Conservation (phyloP, 2,888 invertebrate genomes). For the Caenorhabditis sp. region DNA sequence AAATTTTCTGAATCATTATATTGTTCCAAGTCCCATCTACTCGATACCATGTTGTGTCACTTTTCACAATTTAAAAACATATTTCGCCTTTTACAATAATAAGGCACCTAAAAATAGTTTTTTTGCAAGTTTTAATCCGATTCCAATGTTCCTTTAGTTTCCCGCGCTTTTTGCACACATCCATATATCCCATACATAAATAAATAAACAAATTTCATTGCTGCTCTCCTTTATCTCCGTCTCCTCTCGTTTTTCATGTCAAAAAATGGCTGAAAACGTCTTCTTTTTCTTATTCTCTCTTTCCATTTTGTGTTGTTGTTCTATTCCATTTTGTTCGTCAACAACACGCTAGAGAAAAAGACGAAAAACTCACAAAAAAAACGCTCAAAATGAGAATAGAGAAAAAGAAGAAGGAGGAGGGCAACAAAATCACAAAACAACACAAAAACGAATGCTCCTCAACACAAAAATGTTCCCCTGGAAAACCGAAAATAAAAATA, state of each 20-base stretch:
- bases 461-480: neutral
- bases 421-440: constrained; percentile 1
- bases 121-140: too few species aligned
- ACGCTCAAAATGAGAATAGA: constrained; percentile 1
- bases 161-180: neutral
- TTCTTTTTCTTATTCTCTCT: neutral
- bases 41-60: too few species aligned
- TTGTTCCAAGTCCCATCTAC: too few species aligned
- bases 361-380: constrained; percentile 3
- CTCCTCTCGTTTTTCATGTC: neutral
- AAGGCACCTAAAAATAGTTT: too few species aligned
- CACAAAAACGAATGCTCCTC: neutral
- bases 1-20: too few species aligned
- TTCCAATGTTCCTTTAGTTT: neutral
- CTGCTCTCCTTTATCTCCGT: neutral
- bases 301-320: neutral
- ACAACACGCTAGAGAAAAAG: neutral
- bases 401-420: neutral
- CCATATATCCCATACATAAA: neutral
- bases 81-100: too few species aligned
- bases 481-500: neutral
- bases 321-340: neutral
- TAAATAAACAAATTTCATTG: neutral
- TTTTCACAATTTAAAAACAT: too few species aligned
- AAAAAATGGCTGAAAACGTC: neutral